phyloP scores from a whole-genome alignment of 1,140 invertebrate genomes.

The Drosophila melanica region DNA sequence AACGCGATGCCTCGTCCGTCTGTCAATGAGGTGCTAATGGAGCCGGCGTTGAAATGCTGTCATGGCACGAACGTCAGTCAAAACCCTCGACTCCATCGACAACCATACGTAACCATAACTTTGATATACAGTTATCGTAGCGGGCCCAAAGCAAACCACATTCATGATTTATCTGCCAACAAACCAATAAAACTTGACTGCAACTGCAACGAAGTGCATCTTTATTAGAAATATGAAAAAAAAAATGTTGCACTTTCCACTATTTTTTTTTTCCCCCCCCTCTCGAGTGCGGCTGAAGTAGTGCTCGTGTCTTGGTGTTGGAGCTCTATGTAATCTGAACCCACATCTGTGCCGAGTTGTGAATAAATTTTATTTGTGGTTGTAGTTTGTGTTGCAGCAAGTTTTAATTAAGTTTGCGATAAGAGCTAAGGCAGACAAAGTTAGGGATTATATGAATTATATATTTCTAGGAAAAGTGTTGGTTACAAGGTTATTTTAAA shows the following conservation, averaged over 20 bases:
- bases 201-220: slow-evolving; percentile 22
- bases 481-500: too few species aligned
- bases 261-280: not conserved
- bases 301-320: not conserved
- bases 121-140: slow-evolving; percentile 64
- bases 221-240: not conserved
- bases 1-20: slow-evolving; percentile 52
- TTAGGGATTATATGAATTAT: not conserved
- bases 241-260: slow-evolving; percentile 39
- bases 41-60: slow-evolving; percentile 47
- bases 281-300: not conserved
- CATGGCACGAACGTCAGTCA: slow-evolving; percentile 34
- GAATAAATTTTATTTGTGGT: slow-evolving; percentile 29
- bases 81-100: not conserved
- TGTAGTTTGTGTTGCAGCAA: slow-evolving; percentile 22
- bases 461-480: slow-evolving; percentile 10
- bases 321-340: slow-evolving; percentile 28
- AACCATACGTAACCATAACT: slow-evolving; percentile 38
- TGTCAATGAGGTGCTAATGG: slow-evolving; percentile 79
- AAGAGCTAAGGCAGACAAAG: not conserved
- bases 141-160: slow-evolving; percentile 39
- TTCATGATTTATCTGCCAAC: slow-evolving; percentile 41
- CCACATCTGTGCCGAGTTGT: slow-evolving; percentile 19
- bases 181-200: slow-evolving; percentile 27
- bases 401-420: slow-evolving; percentile 23